Conservation (phyloP, 2,113 vertebrate genomes). For the Ailuropoda melanoleuca region DNA sequence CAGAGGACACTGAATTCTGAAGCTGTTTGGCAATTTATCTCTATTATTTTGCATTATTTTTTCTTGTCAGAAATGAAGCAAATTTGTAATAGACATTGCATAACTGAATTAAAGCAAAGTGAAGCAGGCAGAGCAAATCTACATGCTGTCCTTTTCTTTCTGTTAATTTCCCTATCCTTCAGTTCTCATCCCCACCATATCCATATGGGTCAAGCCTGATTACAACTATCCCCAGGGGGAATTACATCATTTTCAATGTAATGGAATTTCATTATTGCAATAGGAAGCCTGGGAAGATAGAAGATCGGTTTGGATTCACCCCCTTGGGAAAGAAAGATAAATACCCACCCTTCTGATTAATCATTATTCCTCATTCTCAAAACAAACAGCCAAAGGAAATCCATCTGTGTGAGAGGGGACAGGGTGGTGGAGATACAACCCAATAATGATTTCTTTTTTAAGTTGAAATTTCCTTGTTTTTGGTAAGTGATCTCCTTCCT, state of each 20-base stretch:
- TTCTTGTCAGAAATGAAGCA: slow-evolving; percentile 42
- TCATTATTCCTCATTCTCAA: not conserved
- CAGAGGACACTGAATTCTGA: slow-evolving; percentile 26
- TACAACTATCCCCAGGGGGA: not conserved
- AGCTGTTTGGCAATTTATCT: slow-evolving; percentile 42
- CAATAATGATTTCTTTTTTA: not conserved
- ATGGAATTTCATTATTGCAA: slow-evolving; percentile 66
- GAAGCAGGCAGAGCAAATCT: not conserved
- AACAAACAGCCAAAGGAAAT: slow-evolving; percentile 53
- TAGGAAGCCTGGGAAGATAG: slow-evolving; percentile 30
- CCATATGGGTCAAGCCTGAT: slow-evolving; percentile 39
- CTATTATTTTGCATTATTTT: slow-evolving; percentile 38
- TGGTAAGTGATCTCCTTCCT: not conserved
- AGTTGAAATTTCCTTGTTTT: slow-evolving; percentile 37
- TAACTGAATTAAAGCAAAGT: slow-evolving; percentile 16
- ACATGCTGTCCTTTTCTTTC: not conserved
- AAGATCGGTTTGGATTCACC: not conserved
- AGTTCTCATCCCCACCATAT: not conserved
- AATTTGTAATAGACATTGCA: slow-evolving; percentile 12
- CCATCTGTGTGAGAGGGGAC: not conserved
- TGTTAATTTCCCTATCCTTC: not conserved
- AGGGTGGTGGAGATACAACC: not conserved
- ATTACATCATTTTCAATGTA: slow-evolving; percentile 56
- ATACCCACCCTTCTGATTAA: not conserved
- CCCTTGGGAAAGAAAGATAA: slow-evolving; percentile 30